A percentile compares a stretch with the other conserved stretches of the same genome.
Evolutionary conservation across 2,888 invertebrate species (phyloP).

Genomic region (Xestia xanthographa): DNA sequence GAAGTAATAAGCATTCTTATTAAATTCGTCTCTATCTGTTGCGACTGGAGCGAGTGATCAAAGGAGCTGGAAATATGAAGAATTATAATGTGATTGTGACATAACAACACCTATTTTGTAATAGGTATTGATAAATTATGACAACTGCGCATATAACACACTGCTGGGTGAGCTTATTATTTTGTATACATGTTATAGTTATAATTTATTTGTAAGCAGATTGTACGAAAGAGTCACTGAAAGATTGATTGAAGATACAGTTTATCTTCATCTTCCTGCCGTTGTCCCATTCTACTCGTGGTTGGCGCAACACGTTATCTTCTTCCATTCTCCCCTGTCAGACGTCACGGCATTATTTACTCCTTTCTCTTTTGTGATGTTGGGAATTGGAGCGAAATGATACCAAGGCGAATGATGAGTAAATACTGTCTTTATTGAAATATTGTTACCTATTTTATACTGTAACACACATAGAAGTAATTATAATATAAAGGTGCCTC

Average conservation of each 20-base stretch:
- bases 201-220: neutral
- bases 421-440: no score
- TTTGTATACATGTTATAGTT: neutral
- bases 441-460: no score
- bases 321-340: no score
- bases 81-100: neutral
- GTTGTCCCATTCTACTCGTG: no score
- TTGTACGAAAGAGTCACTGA: neutral
- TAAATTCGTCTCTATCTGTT: neutral
- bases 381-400: no score
- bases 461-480: no score
- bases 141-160: neutral
- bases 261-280: no score
- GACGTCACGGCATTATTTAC: no score
- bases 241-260: neutral
- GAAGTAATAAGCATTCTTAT: neutral
- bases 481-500: no score
- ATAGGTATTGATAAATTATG: neutral
- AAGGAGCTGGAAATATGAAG: neutral
- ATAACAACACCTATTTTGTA: neutral
- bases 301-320: no score
- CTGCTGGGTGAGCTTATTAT: neutral
- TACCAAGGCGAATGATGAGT: no score
- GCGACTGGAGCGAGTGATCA: conserved; percentile 2
- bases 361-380: no score